Evolutionary conservation across 2,888 invertebrate genomes (phyloP).

Genomic region (Ochropleura leucogaster): DNA sequence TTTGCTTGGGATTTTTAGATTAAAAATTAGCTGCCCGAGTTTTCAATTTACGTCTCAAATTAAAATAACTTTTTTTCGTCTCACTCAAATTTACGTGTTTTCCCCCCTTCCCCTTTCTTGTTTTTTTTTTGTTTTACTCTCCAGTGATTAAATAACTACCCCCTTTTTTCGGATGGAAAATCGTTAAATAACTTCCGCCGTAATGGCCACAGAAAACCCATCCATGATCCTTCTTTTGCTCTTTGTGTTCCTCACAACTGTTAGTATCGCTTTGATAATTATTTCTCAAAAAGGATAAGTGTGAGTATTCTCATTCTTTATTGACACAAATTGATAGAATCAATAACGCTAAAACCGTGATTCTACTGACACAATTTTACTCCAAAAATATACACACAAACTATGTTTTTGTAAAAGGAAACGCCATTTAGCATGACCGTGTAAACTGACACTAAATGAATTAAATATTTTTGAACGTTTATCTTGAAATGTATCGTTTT

Average conservation of each 20-base stretch:
- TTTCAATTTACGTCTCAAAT: too few relatives aligned
- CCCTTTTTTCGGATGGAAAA: too few relatives aligned
- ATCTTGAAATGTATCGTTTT: background rate
- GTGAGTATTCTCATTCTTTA: background rate
- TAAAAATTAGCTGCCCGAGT: too few relatives aligned
- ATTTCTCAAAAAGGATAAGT: background rate
- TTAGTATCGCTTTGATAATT: conserved; percentile 22
- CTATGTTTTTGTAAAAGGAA: conserved; percentile 7
- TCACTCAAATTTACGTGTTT: too few relatives aligned
- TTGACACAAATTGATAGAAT: conserved; percentile 22
- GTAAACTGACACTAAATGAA: conserved; percentile 29
- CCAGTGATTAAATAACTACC: too few relatives aligned
- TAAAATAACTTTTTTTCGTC: too few relatives aligned
- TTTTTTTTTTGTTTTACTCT: too few relatives aligned
- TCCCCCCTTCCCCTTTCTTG: too few relatives aligned
- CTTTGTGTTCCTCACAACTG: background rate
- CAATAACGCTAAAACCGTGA: conserved; percentile 28
- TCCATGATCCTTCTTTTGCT: background rate
- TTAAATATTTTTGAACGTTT: background rate
- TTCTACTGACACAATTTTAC: conserved; percentile 42
- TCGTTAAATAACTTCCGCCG: too few relatives aligned
- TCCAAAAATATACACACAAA: conserved; percentile 8
- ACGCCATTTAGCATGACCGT: conserved; percentile 22
- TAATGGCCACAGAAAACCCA: too few relatives aligned
- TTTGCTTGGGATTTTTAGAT: too few relatives aligned